These are phyloP conservation scores for Orthosia gothica DNA, from an alignment of 2,888 invertebrate species.

Conservation along the genomic window DNA sequence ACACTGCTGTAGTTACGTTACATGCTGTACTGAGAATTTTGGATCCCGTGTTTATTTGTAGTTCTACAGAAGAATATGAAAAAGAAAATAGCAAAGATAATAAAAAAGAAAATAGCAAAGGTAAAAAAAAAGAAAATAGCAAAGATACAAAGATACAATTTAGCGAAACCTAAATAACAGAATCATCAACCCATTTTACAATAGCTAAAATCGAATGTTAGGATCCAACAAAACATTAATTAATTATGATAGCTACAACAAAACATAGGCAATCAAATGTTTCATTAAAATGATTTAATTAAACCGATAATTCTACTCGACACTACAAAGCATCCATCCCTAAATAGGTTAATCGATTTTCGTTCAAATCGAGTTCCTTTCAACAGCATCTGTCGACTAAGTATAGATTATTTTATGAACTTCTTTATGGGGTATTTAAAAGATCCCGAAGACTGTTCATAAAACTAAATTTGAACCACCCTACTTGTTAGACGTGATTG, in stretches of 20 bases:
- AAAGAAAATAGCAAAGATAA: no score
- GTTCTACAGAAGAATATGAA: background rate
- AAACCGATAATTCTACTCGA: conserved; percentile 45
- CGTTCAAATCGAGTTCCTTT: conserved; percentile 59
- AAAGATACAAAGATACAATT: background rate
- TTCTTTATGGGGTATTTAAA: conserved; percentile 78
- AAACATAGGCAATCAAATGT: conserved; percentile 37
- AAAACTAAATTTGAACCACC: conserved; percentile 80
- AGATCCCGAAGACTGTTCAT: conserved; percentile 69
- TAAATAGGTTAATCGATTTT: conserved; percentile 66
- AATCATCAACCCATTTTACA: background rate
- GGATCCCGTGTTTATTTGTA: background rate
- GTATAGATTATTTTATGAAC: conserved; percentile 70
- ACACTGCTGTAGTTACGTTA: conserved; percentile 69
- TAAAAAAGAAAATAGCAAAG: no score
- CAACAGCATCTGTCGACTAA: conserved; percentile 69
- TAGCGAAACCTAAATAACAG: background rate
- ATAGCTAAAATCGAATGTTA: background rate
- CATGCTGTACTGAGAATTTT: conserved; percentile 9
- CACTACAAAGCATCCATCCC: conserved; percentile 47
- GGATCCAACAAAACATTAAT: conserved; percentile 17
- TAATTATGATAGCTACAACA: conserved; percentile 14
- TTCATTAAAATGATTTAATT: conserved; percentile 47
- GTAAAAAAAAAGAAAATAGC: no score
- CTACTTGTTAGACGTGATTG: conserved; percentile 68